Conservation (phyloP, 2,113 vertebrate species). For the Tapirus terrestris region DNA sequence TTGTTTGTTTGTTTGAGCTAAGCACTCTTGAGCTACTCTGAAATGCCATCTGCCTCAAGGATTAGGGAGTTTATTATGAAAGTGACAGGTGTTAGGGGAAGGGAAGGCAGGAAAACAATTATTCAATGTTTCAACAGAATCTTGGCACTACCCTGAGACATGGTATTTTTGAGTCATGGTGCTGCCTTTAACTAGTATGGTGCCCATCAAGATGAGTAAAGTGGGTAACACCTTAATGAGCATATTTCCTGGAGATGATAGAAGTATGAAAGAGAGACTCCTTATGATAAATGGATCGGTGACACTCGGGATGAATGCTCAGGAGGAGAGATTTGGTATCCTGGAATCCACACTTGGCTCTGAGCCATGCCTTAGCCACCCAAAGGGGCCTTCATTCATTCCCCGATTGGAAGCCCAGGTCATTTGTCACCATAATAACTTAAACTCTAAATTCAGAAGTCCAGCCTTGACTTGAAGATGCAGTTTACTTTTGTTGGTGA, state of each 20-base stretch:
- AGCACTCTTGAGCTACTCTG: neutral
- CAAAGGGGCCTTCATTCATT: neutral
- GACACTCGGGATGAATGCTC: neutral
- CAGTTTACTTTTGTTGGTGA: neutral
- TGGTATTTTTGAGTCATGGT: neutral
- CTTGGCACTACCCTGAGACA: neutral
- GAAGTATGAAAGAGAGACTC: neutral
- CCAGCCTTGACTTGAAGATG: neutral
- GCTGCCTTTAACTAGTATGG: neutral
- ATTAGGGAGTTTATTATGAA: neutral
- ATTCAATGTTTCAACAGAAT: neutral
- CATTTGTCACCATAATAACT: neutral
- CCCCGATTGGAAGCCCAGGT: neutral
- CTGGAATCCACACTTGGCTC: neutral
- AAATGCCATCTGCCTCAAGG: neutral
- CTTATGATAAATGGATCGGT: neutral
- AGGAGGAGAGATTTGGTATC: rapidly evolving
- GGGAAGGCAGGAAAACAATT: neutral
- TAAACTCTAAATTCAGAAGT: neutral
- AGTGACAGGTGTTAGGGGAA: neutral
- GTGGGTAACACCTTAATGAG: neutral
- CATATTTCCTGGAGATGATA: neutral
- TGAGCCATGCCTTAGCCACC: neutral
- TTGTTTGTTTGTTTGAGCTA: neutral
- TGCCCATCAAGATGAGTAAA: neutral